A percentile compares a stretch with the other conserved stretches of the same genome.
These are phyloP conservation scores for Masnerella sp. DNA, from an alignment of 2,888 invertebrate genomes.

Conservation along the genomic window DNA sequence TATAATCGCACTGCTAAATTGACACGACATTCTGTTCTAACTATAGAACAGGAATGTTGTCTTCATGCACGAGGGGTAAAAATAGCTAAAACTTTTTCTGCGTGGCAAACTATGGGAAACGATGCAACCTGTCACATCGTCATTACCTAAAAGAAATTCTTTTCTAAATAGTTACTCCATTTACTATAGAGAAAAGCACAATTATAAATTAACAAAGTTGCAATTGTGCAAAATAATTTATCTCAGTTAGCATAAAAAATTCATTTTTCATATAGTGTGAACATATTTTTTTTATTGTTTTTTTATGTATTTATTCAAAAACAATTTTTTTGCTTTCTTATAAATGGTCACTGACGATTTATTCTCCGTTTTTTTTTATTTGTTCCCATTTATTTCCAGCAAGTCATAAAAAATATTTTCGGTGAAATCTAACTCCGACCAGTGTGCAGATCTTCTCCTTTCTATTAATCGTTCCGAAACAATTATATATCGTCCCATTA, in stretches of 20 bases:
- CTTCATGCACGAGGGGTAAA: slow-evolving; percentile 36
- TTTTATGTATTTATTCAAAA: no score
- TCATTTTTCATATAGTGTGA: no score
- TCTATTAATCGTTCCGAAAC: slow-evolving; percentile 32
- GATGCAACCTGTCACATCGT: slow-evolving; percentile 45
- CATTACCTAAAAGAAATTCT: slow-evolving; percentile 41
- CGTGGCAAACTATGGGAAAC: slow-evolving; percentile 43
- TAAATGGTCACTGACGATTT: not conserved
- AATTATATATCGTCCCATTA: slow-evolving; percentile 21
- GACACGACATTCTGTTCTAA: slow-evolving; percentile 36
- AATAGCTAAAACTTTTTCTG: slow-evolving; percentile 50
- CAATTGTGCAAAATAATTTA: not conserved
- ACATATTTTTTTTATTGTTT: no score
- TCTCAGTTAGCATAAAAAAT: no score
- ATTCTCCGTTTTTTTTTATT: not conserved
- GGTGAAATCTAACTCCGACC: slow-evolving; percentile 31
- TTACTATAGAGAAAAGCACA: slow-evolving; percentile 30
- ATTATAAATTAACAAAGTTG: no score
- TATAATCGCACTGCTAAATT: slow-evolving; percentile 30
- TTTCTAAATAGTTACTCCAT: slow-evolving; percentile 38
- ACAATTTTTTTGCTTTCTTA: not conserved
- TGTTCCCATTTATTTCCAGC: not conserved
- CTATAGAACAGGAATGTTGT: slow-evolving; percentile 48
- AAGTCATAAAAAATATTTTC: slow-evolving; percentile 6
- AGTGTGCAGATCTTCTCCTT: slow-evolving; percentile 17